Base-by-base conservation (phyloP, 2,113 vertebrate species). In the Eurypyga helias region DNA sequence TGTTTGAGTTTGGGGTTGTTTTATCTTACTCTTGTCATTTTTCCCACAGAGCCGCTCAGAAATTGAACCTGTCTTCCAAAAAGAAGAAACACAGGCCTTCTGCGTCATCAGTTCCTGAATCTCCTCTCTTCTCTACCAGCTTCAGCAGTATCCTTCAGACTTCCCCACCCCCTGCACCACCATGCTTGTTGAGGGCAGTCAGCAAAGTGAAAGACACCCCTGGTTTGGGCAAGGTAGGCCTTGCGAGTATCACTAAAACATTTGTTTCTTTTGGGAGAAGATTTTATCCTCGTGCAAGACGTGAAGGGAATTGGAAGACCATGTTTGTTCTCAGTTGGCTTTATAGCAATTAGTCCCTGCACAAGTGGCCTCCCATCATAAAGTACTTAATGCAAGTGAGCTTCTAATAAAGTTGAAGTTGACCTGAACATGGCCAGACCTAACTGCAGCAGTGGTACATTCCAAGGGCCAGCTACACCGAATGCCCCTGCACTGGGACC, bases 171-270 rank as follows among this genome's bases (percentile, higher is more conserved):
- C 99, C 99, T 1, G 99, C 99, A 41, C 99, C 99, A 1, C 99
- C 99, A 70, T 99, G 99, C 90, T 98, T 99, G 67, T 98, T 99
- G 78, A 98, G 99, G 46, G 99, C 99, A 5, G 98, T 99, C 95
- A 99, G 98, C 98, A 99, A 99, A 98, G 99, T 99, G 96, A 99
- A 99, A 98, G 99, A 99, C 93, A 99, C 98, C 5, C 99, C 99
- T 3, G 99, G 99, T 58, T 96, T 99, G 71, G 99, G 99, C 97
- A 99, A 99, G 99, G 99, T 99, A 99, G 76, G 98, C 24, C 3
- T 69, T 62, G 36, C 19, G 2, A 97, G 87, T 18, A 10, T 79
- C 76, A 66, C 45, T 73, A 18, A 73, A 84, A 38, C 7, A 11
- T 29, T 49, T 64, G 7, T 58, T 92, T 90, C 71, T 34, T 58